Base-by-base conservation (phyloP, 2,113 vertebrate genomes). In the Irena cyanogastra region DNA sequence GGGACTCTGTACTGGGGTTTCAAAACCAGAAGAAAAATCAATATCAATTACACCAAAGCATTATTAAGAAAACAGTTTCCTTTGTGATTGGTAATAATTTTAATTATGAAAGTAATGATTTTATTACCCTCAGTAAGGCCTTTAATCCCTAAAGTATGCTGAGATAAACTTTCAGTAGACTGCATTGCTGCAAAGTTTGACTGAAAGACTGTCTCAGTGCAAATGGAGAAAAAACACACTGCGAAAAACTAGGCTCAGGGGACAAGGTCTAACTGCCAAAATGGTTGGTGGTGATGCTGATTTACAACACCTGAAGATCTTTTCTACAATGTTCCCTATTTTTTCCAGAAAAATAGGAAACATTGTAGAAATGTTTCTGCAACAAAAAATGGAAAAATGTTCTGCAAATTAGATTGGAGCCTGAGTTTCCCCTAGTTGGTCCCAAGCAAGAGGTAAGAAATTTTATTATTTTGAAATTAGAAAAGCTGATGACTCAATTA, bases 11-110 rank as follows among this genome's bases (percentile, higher is more conserved):
- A 60, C 27, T 83, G 15, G 21, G 11, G 21, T 94, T 91, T 95
- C 66, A 79, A 94, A 95, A 71, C 50, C 13, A 91, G 49, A 69
- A 92, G 20, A 30, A 93, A 91, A 96, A 96, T 90, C 61, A 68
- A 64, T 97, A 95, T 75, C 76, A 90, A 95, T 97, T 95, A 95
- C 31, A 78, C 17, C 39, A 63, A 49, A 19, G 39, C 35, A 84
- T 53, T 61, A 85, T 94, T 89, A 95, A 65, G 79, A 79, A 95
- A 97, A 80, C 16, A 19, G 26, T 96, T 95, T 97, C 18, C 41
- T 83, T 95, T 92, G 66, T 90, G 63, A 95, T 88, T 47, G 72
- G 49, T 86, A 96, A 93, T 96, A 96, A 95, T 96, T 97, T 91
- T 96, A 92, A 97, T 95, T 93, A 92, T 21, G 7, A 96, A 95